Evolutionary conservation across 1,140 invertebrate genomes (phyloP).

Genomic region (Gonatopus flavifemur): DNA sequence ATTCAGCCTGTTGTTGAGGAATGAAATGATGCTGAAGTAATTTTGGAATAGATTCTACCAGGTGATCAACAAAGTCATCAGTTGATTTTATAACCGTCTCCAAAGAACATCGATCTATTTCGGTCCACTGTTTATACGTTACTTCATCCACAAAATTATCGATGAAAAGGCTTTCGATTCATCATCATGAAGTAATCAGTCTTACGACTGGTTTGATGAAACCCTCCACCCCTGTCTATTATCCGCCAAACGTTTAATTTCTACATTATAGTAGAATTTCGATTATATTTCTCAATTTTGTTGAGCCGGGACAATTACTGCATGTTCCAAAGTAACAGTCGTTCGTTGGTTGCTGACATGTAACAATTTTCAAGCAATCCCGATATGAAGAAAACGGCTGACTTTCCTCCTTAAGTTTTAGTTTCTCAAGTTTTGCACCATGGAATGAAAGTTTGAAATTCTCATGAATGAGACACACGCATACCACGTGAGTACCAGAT

Average conservation of each 20-base stretch:
- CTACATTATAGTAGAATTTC: constrained; percentile 14
- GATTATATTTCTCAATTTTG: constrained; percentile 8
- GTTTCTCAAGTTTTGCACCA: constrained; percentile 11
- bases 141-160: constrained; percentile 16
- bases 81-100: constrained; percentile 11
- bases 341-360: constrained; percentile 12
- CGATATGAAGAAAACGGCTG: constrained; percentile 12
- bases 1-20: constrained; percentile 22
- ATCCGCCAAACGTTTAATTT: too few species aligned
- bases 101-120: constrained; percentile 17
- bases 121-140: constrained; percentile 16
- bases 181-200: too few species aligned
- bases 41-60: constrained; percentile 18
- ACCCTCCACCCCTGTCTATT: too few species aligned
- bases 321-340: constrained; percentile 15
- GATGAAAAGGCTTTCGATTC: neutral
- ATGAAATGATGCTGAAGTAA: constrained; percentile 20
- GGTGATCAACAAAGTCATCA: constrained; percentile 19
- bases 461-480: constrained; percentile 23
- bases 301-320: constrained; percentile 2
- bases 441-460: constrained; percentile 22
- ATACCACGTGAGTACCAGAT: constrained; percentile 21
- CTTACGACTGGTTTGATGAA: too few species aligned
- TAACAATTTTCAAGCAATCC: constrained; percentile 15
- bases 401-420: constrained; percentile 15